Evolutionary conservation across 2,888 invertebrate genomes (phyloP), one percentile per base, ranked within the genome.

Genomic region (Pheosia tremula): DNA sequence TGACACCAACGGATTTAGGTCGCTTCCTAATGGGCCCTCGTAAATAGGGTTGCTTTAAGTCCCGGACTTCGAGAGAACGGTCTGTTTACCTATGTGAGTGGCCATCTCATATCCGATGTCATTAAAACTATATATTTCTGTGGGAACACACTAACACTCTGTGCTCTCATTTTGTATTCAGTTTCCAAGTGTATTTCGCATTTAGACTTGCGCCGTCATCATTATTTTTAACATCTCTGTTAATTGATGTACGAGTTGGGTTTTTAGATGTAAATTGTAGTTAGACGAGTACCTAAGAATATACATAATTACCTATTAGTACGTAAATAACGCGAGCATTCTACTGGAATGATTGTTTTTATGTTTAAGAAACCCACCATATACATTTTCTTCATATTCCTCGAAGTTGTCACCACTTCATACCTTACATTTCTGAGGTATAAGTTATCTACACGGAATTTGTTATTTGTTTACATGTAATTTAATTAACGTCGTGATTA

Each of bases 1-100:
- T 77, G 79, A 79, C 79, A 79, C 75, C 77, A 71, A 73, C 69
- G 79, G 82, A 82, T 83, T 83, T 80, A 82, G 83, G 84, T 84
- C 81, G 80, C 78, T 82, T 82, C 79, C 80, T 82, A 78, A 76
- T 78, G 75, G 80, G 77, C 71, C 71, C 72, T 74, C 72, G 69
- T 78, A 77, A 78, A 75, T 77, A 77, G 78, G 81, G 80, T 76
- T 72, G 74, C 75, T 71, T 78, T 76, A 76, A 78, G 78, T 74
- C 78, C 75, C 70, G 71, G 74, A 81, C 82, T 77, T 78, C 68
- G 67, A 63, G 72, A 70, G 72, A 74, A 68, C 76, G 75, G 77
- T 77, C 60, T 71, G 72, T 79, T 82, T 79, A 77, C 77, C 76
- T 78, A 75, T 71, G 72, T 49, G 66, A 63, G 67, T 59, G 53